Evolutionary conservation across 2,888 invertebrate genomes (phyloP).

Genomic region (Brenthis daphne): DNA sequence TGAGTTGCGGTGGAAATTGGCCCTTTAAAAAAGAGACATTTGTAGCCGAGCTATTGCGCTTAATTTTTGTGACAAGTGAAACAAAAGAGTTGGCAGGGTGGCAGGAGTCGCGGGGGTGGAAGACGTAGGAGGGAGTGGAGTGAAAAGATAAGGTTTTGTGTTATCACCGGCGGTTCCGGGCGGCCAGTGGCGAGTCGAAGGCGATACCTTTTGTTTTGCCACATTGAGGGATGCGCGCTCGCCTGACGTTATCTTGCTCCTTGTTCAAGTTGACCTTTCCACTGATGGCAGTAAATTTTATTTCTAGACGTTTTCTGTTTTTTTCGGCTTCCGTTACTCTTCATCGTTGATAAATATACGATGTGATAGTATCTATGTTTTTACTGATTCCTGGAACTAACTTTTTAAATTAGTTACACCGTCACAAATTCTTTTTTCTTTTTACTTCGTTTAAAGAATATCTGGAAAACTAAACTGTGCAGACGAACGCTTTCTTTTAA

Average conservation of each 20-base stretch:
- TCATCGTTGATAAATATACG: slow-evolving; percentile 55
- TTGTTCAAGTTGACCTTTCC: slow-evolving; percentile 73
- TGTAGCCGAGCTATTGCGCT: slow-evolving; percentile 80
- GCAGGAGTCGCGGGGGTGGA: slow-evolving; percentile 50
- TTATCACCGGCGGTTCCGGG: slow-evolving; percentile 73
- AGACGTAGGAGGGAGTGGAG: slow-evolving; percentile 43
- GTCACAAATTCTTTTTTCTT: too few species aligned
- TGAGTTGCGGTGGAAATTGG: slow-evolving; percentile 82
- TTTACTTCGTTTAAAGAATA: too few species aligned
- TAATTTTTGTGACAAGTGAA: slow-evolving; percentile 83
- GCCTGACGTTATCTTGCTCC: slow-evolving; percentile 75
- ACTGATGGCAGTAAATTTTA: slow-evolving; percentile 74
- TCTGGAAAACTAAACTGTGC: too few species aligned
- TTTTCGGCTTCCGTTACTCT: slow-evolving; percentile 52
- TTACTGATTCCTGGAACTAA: slow-evolving; percentile 22
- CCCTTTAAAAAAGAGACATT: slow-evolving; percentile 81
- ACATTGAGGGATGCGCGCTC: slow-evolving; percentile 76
- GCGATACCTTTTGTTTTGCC: slow-evolving; percentile 79
- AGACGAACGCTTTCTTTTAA: too few species aligned
- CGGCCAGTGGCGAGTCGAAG: slow-evolving; percentile 77
- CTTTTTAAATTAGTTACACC: too few species aligned
- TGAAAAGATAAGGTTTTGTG: slow-evolving; percentile 75
- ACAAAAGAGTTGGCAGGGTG: slow-evolving; percentile 79
- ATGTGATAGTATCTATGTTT: slow-evolving; percentile 49
- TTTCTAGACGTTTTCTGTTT: slow-evolving; percentile 65